Conservation (phyloP, 2,113 vertebrate species). For the Orycteropus afer region DNA sequence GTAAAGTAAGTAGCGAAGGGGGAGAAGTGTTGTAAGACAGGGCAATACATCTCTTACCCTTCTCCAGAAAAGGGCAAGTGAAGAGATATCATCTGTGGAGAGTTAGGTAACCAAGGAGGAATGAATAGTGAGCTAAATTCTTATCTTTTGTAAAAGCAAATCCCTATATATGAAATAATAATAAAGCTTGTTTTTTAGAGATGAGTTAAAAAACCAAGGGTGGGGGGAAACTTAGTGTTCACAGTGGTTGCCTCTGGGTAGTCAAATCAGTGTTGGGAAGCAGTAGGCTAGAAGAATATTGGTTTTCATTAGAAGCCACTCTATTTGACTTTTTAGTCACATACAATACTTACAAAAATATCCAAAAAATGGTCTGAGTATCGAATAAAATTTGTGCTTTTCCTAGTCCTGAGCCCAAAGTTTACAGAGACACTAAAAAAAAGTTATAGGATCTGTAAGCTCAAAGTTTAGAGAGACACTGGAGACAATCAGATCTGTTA, state of each 20-base stretch:
- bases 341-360: neutral
- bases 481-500: neutral
- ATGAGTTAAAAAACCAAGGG: neutral
- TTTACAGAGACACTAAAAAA: neutral
- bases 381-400: neutral
- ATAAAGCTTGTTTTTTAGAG: neutral
- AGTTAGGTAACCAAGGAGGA: neutral
- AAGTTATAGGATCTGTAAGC: neutral
- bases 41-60: no score
- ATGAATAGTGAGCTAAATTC: neutral
- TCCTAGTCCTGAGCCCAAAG: neutral
- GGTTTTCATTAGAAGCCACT: neutral
- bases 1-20: neutral
- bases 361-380: neutral
- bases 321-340: neutral
- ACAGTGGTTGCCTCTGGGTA: neutral
- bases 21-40: neutral
- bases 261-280: neutral
- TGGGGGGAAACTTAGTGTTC: neutral
- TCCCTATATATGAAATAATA: neutral
- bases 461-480: neutral
- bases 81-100: neutral
- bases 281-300: neutral
- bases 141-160: neutral
- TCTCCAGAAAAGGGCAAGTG: no score